Base-by-base conservation (phyloP, 2,797 vertebrate genomes). In the Alcedo quadribrachys region DNA sequence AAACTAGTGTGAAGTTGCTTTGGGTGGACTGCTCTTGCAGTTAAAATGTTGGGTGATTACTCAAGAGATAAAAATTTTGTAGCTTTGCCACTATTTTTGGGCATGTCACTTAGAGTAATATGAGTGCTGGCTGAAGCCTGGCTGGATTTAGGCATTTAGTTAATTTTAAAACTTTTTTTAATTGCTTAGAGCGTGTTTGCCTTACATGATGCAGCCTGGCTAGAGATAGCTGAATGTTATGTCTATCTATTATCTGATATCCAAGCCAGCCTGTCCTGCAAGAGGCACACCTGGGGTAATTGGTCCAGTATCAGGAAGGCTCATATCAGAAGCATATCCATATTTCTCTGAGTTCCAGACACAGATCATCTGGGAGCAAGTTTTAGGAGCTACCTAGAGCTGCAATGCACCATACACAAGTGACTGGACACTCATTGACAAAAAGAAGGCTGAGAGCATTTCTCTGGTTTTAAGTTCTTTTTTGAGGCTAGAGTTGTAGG, bases 371-470 rank as follows among this genome's bases (percentile, higher is more conserved):
- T 24, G 24, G 27, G 22, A 46, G 18, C 5, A 46, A 43, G 8
- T 33, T 78, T 84, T 73, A 54, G 42, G 46, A 62, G 33, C 18
- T 87, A 58, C 22, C 37, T 76, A 63, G 32, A 75, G 9, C 60
- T 71, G 17, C 42, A 33, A 2, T 62, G 25, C 24, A 33, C n/a
- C 0, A 0, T 37, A 11, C 1, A 9, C 20, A 21, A 30, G 42
- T 50, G 62, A 46, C 45, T 55, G 57, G n/a, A 69, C n/a, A 27
- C 5, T 65, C 8, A 11, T 8, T 60, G 46, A 28, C 21, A 16
- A 19, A 74, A 80, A 14, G 12, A 35, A 37, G 65, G 5, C 25
- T 33, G 4, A 16, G 6, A 11, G 10, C 61, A 30, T 68, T 85
- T 50, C 18, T 15, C 25, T 33, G 42, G 14, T 22, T 81, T 83